Conservation (phyloP, 2,888 invertebrate species). For the Caenorhabditis drosophilae region DNA sequence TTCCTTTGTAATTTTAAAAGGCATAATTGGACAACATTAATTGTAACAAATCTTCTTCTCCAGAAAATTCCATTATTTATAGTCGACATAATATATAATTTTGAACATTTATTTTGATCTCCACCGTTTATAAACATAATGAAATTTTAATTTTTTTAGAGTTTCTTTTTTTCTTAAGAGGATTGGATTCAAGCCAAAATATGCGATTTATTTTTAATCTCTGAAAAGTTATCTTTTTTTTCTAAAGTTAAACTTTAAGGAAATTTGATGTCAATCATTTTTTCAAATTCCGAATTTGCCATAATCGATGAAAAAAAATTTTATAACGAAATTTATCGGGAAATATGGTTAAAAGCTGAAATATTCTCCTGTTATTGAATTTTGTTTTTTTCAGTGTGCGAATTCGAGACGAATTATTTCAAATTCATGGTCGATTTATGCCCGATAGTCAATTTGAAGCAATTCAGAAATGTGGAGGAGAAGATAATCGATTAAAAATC, state of each 20-base stretch:
- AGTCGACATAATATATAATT: too few relatives aligned
- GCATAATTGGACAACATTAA: constrained; percentile 24
- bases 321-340: constrained; percentile 12
- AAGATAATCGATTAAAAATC: constrained; percentile 1
- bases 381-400: constrained; percentile 14
- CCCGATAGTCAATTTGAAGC: constrained; percentile 51
- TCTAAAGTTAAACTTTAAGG: background rate
- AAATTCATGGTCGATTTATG: constrained; percentile 46
- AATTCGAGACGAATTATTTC: constrained; percentile 39
- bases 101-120: too few relatives aligned
- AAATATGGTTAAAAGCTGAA: too few relatives aligned
- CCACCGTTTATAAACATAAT: too few relatives aligned
- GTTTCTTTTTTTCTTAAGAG: too few relatives aligned
- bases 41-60: too few relatives aligned
- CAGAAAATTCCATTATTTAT: too few relatives aligned
- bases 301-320: constrained; percentile 41
- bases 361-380: too few relatives aligned
- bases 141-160: too few relatives aligned
- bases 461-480: constrained; percentile 17
- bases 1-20: constrained; percentile 34
- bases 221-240: background rate
- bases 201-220: background rate
- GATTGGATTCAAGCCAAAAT: too few relatives aligned
- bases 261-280: constrained; percentile 21
- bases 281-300: constrained; percentile 17